Evolutionary conservation across 2,797 vertebrate genomes (phyloP).

Genomic region (Rallus crepitans): DNA sequence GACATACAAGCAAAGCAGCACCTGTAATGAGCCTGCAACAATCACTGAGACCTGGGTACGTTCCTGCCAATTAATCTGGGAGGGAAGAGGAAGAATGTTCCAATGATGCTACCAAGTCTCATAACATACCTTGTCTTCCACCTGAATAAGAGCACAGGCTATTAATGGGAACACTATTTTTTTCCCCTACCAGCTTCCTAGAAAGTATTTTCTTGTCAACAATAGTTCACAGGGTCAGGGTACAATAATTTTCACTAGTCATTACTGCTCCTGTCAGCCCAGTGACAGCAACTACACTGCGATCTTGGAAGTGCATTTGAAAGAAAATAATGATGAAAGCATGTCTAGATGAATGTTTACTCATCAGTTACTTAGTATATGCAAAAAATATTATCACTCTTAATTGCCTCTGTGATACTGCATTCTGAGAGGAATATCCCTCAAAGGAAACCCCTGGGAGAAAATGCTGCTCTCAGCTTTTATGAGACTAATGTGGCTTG

Average conservation of each 20-base stretch:
- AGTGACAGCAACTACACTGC: background rate
- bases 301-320: background rate
- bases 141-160: background rate
- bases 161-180: background rate
- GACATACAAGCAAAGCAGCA: conserved; percentile 43
- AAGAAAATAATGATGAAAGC: conserved; percentile 13
- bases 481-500: conserved; percentile 47
- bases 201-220: conserved; percentile 25
- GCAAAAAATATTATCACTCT: conserved; percentile 29
- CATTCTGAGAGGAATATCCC: conserved; percentile 13
- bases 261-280: conserved; percentile 6
- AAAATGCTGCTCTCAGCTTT: conserved; percentile 41
- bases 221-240: background rate
- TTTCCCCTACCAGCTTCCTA: background rate
- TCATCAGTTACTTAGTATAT: conserved; percentile 5
- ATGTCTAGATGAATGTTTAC: conserved; percentile 9
- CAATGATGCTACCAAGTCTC: background rate
- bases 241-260: background rate
- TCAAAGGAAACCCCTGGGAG: conserved; percentile 40
- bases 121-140: background rate
- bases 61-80: conserved; percentile 32
- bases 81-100: background rate
- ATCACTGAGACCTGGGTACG: background rate
- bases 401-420: conserved; percentile 39
- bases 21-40: conserved; percentile 14